Conservation (phyloP, 30 jellyfish, hydroid and myxozoan genomes). For the Aurelia coerulea region DNA sequence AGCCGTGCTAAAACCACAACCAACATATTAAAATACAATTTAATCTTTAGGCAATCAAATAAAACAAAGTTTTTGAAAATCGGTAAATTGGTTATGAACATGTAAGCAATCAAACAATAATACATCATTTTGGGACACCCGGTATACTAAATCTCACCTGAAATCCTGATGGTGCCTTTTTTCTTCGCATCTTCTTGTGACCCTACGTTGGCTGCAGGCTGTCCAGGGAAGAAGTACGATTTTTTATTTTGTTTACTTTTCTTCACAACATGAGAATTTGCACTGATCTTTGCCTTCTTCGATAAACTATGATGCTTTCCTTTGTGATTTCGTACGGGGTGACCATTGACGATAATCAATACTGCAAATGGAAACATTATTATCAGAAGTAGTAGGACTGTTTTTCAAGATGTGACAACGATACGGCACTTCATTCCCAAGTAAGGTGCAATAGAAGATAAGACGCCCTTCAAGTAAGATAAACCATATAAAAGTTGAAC, state of each 20-base stretch:
- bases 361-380: neutral
- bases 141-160: constrained; percentile 46
- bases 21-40: no score
- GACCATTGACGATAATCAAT: constrained; percentile 8
- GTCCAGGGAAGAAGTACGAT: constrained; percentile 28
- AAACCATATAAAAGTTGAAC: no score
- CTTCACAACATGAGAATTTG: neutral
- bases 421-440: no score
- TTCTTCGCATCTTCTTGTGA: constrained; percentile 68
- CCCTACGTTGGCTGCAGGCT: neutral
- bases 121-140: no score
- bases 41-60: no score
- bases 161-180: constrained; percentile 91
- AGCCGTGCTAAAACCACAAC: no score
- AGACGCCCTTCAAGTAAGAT: no score
- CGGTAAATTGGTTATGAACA: no score
- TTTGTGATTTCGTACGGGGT: constrained; percentile 23
- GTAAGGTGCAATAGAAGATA: no score
- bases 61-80: no score
- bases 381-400: neutral
- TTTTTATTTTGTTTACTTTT: constrained; percentile 23
- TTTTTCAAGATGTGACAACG: no score
- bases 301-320: constrained; percentile 9
- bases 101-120: no score
- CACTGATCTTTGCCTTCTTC: constrained; percentile 10